Evolutionary conservation across 2,888 invertebrate species (phyloP).

Genomic region (Brachyptera risi): DNA sequence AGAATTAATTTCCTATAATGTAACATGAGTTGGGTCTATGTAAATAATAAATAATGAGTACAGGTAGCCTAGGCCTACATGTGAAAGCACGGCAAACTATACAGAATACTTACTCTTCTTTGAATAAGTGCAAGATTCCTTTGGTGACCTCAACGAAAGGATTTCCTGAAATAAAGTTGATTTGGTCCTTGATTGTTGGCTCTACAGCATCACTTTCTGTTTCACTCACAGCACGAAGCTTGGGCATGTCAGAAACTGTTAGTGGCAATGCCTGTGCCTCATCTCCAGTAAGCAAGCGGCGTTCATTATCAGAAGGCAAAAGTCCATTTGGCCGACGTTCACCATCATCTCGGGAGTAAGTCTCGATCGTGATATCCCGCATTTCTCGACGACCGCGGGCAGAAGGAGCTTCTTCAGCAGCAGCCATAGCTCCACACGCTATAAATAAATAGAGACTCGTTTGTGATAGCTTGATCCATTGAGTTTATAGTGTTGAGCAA

Average conservation of each 20-base stretch:
- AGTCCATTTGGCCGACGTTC: constrained; percentile 41
- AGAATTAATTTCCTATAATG: too few relatives aligned
- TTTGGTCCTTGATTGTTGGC: constrained; percentile 36
- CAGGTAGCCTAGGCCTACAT: too few relatives aligned
- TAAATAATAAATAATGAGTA: too few relatives aligned
- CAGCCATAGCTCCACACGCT: constrained; percentile 41
- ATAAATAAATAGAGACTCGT: too few relatives aligned
- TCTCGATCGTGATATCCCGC: constrained; percentile 72
- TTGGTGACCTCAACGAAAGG: constrained; percentile 95
- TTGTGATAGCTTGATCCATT: too few relatives aligned
- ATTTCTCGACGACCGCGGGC: constrained; percentile 65
- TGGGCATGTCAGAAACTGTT: not conserved
- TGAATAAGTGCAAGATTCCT: constrained; percentile 94
- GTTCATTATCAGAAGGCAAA: constrained; percentile 4
- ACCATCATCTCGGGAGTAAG: constrained; percentile 63
- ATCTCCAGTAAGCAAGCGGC: not conserved
- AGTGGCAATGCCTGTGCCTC: not conserved
- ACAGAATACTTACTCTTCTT: constrained; percentile 79
- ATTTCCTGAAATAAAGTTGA: constrained; percentile 91
- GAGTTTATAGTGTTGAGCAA: too few relatives aligned
- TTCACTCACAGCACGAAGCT: constrained; percentile 20
- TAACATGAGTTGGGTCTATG: too few relatives aligned
- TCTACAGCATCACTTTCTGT: constrained; percentile 16
- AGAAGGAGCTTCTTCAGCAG: constrained; percentile 45
- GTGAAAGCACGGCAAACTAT: too few relatives aligned